Percentiles rank a stretch among this genome's conserved stretches.
These are phyloP conservation scores for Drosophila pseudoananassae DNA, from an alignment of 1,140 invertebrate species.

Conservation along the genomic window DNA sequence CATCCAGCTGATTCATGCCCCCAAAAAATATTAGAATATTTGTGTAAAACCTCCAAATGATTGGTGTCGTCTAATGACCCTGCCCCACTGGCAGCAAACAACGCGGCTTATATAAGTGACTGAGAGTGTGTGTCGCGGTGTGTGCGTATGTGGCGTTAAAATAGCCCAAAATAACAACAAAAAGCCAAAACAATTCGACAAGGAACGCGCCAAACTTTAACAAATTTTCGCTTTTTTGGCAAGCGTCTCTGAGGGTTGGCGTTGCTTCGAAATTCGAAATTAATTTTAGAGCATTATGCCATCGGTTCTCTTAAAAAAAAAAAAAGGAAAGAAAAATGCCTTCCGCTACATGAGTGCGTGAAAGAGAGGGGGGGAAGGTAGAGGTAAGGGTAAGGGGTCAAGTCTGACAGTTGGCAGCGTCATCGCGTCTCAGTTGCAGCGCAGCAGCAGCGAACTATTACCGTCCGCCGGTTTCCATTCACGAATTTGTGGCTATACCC, in stretches of 20 bases:
- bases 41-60: slow-evolving; percentile 29
- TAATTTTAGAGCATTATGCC: slow-evolving; percentile 82
- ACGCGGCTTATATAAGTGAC: slow-evolving; percentile 67
- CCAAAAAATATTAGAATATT: slow-evolving; percentile 11
- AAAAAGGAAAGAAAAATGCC: slow-evolving; percentile 53
- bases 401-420: slow-evolving; percentile 33
- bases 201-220: slow-evolving; percentile 58
- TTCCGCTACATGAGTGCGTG: slow-evolving; percentile 32
- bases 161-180: slow-evolving; percentile 47
- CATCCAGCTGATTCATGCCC: slow-evolving; percentile 68
- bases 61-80: slow-evolving; percentile 75
- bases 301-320: too few species aligned
- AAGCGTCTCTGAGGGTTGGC: slow-evolving; percentile 51
- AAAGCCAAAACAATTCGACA: slow-evolving; percentile 51
- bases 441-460: slow-evolving; percentile 43
- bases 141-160: slow-evolving; percentile 63
- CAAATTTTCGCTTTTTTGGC: slow-evolving; percentile 67
- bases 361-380: slow-evolving; percentile 7
- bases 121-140: slow-evolving; percentile 33
- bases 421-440: slow-evolving; percentile 34
- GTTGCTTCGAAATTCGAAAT: slow-evolving; percentile 72
- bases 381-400: neutral
- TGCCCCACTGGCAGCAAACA: slow-evolving; percentile 63
- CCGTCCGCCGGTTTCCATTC: slow-evolving; percentile 48
- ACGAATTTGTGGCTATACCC: slow-evolving; percentile 31